Base-by-base conservation (phyloP, 2,888 invertebrate genomes). In the Aphidoletes aphidimyza region DNA sequence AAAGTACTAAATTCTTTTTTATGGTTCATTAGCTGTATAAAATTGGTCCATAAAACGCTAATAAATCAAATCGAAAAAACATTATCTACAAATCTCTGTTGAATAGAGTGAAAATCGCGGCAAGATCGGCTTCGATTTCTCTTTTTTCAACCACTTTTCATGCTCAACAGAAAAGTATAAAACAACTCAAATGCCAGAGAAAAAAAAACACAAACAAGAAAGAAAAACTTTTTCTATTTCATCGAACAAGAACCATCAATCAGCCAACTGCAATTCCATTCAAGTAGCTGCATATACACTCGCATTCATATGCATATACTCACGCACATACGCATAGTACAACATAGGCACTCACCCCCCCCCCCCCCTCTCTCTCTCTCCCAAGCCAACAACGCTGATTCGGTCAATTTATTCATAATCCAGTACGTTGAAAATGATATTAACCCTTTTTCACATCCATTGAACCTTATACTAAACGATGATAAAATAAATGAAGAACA, bases 1-100 rank as follows among this genome's bases (percentile, higher is more conserved):
- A 81, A 81, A 81, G 81, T 37, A 81, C 81, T 45, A 83, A 83
- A 83, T 83, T 83, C 83, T 42, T 83, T 83, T 83, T 83, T 83
- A 83, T 83, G 45, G 83, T 83, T 83, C 83, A 83, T 83, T 83
- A 83, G 83, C 45, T 37, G 83, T 30, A 42, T 42, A 83, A 42
- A 83, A 83, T 83, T 83, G 39, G 83, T 83, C 42, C 83, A 83
- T 83, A 83, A 83, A 83, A 83, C 6, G 83, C 42, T 42, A 83
- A 83, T 83, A 83, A 83, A 83, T 83, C 83, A 83, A 26, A 39
- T 26, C 22, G 45, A 8, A 26, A 83, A 81, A 81, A 81, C 81
- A 42, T 45, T 45, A 83, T 83, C 83, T 83, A 42, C 83, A 83
- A 83, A 83, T 83, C 83, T 83, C 37, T 37, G 81, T 37, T 81